Base-by-base conservation (phyloP, 2,888 invertebrate species). In the Baronia brevicornis region DNA sequence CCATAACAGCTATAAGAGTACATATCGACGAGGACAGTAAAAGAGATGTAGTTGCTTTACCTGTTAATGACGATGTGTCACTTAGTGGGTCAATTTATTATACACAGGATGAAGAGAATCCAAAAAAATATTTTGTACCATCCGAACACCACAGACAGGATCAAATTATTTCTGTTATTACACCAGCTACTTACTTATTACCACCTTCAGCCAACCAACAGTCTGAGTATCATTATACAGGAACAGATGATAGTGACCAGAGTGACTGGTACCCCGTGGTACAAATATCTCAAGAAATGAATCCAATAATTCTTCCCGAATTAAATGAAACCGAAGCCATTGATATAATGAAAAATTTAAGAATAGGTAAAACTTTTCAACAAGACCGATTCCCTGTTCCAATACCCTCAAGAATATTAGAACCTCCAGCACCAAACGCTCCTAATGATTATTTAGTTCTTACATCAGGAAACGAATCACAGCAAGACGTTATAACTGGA, bases 241-340 rank as follows among this genome's bases (percentile, higher is more conserved):
- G 71, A 1, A 56, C 62, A 10, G 64, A 67, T 37, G 44, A 69
- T 0, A 64, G 52, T 1, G 59, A 60, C 18, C 78, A 80, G 44
- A 62, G 64, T 2, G 84, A 80, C 22, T 84, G 84, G 84, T 66
- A 74, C 43, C 84, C 84, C 2, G 72, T 82, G 28, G 48, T 60
- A 1, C 59, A 71, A 43, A 45, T 43, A 33, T 43, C 52, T 15
- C 43, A 43, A 13, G 54, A 44, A 15, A 29, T 36, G 4, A 34
- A 46, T n/a, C 41, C 46, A 15, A 39, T 49, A 12, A 28, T 48
- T 11, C 36, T 48, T 12, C 40, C 28, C 4, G 31, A 44, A 44
- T 10, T 37, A 49, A 54, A 33, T 39, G 50, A 28, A 38, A 44
- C 20, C 25, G 42, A 33, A 36, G 34, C 21, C 18, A 36, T 18